Evolutionary conservation across 2,113 vertebrate genomes (phyloP), one percentile per base, ranked within the genome.

Genomic region (Pachypanchax playfairii): DNA sequence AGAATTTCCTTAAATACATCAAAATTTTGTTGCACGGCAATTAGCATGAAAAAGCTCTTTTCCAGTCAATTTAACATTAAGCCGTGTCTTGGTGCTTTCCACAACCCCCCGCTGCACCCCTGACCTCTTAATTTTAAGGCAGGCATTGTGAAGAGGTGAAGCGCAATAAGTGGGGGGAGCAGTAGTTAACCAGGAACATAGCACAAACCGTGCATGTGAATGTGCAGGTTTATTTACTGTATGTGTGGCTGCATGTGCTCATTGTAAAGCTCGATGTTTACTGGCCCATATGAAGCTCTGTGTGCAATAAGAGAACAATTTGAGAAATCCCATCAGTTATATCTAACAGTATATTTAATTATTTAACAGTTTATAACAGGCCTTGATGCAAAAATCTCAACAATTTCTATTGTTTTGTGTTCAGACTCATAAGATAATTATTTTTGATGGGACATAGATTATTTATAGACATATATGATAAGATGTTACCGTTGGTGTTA

Each of bases 21-120:
- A 87, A 80, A 80, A 89, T 80, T 87, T 85, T 88, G 84, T 79
- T 77, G 56, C 79, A 73, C 3, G 2, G 58, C 71, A 86, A 88
- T 89, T 87, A 83, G 69, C 84, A 90, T 89, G 72, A 84, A 88
- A 68, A 87, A 80, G 80, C 68, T 78, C 59, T 57, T 82, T 88
- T 90, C 84, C 83, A 82, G 75, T 85, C 84, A 89, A 89, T 89
- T 90, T 83, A 85, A 89, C 85, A 66, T 79, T 59, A 70, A 60
- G 49, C 78, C 68, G 65, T 82, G 51, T 65, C 65, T 80, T 63
- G 22, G 56, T 54, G 56, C 75, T 77, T 85, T 80, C 77, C 80
- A 79, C 66, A 77, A 72, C 68, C 60, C 68, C 64, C 49, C 51
- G 26, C 57, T 57, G 59, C 67, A 62, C 67, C 54, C 62, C 47